These are phyloP conservation scores for Polydrusus pterygomalis DNA, from an alignment of 2,888 invertebrate species.

Conservation along the genomic window DNA sequence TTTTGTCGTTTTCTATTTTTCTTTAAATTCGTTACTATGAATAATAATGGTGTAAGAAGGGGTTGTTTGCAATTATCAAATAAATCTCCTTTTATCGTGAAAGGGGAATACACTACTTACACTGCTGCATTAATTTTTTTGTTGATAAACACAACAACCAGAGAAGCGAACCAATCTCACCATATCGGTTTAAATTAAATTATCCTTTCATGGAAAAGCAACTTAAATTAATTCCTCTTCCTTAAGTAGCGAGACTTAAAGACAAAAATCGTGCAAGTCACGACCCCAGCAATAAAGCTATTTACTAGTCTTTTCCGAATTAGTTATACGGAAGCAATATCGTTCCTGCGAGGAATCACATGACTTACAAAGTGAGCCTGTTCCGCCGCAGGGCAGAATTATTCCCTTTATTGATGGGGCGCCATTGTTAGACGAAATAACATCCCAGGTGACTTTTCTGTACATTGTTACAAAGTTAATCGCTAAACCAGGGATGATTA, in stretches of 20 bases:
- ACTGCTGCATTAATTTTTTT: no score
- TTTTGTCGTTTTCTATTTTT: background rate
- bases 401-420: constrained; percentile 45
- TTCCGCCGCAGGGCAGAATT: constrained; percentile 43
- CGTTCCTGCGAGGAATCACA: constrained; percentile 48
- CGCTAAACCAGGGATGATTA: constrained; percentile 24
- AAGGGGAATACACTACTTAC: no score
- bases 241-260: background rate
- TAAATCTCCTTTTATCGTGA: no score
- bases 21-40: no score
- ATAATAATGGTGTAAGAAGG: no score
- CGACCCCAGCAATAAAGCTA: background rate
- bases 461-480: constrained; percentile 44
- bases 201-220: no score
- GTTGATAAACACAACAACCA: no score
- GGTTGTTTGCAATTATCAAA: no score
- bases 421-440: constrained; percentile 48
- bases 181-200: no score
- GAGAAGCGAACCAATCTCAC: no score
- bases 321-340: constrained; percentile 31
- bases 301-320: constrained; percentile 13
- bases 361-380: constrained; percentile 48
- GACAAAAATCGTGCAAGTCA: background rate
- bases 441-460: constrained; percentile 51
- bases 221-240: background rate